Base-by-base conservation (phyloP, 2,113 vertebrate species). In the Plectropomus leopardus region DNA sequence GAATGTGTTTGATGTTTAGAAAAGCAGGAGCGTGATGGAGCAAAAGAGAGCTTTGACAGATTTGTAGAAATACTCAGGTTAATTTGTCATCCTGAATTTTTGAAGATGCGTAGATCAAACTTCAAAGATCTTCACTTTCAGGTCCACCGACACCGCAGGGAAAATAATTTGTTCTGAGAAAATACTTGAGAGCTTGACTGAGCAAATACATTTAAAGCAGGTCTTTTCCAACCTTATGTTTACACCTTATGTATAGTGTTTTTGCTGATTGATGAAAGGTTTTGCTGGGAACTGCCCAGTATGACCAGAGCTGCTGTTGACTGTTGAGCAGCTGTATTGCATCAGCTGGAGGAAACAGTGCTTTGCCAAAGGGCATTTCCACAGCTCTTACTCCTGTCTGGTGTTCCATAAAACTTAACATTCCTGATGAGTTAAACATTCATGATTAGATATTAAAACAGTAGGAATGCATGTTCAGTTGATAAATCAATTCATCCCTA, bases 1-100 rank as follows among this genome's bases (percentile, higher is more conserved):
- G 92, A 92, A 90, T 92, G 88, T 63, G 72, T 92, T 90, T 92
- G 86, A 92, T 86, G 84, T 84, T 10, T 45, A 63, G 72, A 48
- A 80, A 69, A 73, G 57, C 67, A 70, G 60, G 48, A 66, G 48
- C 24, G 59, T 28, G 53, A 64, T 59, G 36, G 17, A 72, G 60
- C 59, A 42, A n/a, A 21, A 24, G 19, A 9, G 64, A 50, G 34
- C 51, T 24, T 63, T 47, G 55, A 76, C 40, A 76, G 81, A 72
- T 75, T 53, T 24, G 17, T 44, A 28, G 24, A 67, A 63, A 60
- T 57, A 57, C 30, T 50, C 10, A 64, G 53, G 24, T 55, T 13
- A 7, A 24, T 32, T 70, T 60, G 17, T 75, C 16, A 30, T 44
- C 24, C 8, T 55, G 7, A 15, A 58, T 21, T 51, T 65, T 10